Evolutionary conservation across 2,113 vertebrate species (phyloP).

Genomic region (Protobothrops mucrosquamatus): DNA sequence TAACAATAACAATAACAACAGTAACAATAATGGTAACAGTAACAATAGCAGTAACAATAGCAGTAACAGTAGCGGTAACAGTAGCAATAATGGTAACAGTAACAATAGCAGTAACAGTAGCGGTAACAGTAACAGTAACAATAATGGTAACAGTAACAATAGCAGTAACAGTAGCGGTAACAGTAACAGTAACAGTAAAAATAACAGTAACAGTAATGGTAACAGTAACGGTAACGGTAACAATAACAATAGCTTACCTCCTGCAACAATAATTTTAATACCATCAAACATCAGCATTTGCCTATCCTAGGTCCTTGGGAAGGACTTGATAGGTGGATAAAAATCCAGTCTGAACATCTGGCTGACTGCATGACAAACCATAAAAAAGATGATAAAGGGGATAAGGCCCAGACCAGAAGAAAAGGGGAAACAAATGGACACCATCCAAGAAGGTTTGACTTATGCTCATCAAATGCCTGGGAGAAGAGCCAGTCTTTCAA

Average conservation of each 20-base stretch:
- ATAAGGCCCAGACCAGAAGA: not conserved
- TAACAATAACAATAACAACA: too few species aligned
- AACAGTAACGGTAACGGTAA: too few species aligned
- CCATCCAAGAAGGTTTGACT: not conserved
- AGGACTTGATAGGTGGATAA: not conserved
- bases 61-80: too few species aligned
- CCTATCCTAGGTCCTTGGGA: not conserved
- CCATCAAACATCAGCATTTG: not conserved
- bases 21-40: too few species aligned
- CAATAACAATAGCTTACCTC: not conserved
- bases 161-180: too few species aligned
- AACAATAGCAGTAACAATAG: too few species aligned
- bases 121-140: too few species aligned
- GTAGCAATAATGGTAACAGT: too few species aligned
- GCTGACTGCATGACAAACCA: not conserved
- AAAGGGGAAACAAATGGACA: not conserved
- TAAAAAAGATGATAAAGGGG: not conserved
- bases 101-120: too few species aligned
- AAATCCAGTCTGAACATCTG: not conserved
- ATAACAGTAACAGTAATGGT: too few species aligned
- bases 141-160: too few species aligned
- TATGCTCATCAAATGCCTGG: not conserved
- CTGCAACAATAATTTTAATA: not conserved
- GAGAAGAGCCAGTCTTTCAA: not conserved
- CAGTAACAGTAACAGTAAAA: too few species aligned